Evolutionary conservation across 2,888 invertebrate genomes (phyloP).

Genomic region (Cybosia mesomella): DNA sequence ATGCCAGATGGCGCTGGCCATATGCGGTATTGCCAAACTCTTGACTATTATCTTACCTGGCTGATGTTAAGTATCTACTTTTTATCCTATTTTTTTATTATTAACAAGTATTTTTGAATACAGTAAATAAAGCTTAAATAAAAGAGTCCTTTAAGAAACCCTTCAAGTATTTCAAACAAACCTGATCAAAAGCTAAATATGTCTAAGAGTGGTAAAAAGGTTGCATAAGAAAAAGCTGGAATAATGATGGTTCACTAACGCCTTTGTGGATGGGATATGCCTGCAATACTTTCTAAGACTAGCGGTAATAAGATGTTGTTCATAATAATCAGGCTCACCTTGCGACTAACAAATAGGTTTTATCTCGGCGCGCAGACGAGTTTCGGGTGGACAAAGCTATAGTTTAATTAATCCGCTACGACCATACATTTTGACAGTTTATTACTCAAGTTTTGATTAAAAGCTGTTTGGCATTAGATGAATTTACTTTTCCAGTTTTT

Average conservation of each 20-base stretch:
- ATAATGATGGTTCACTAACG: constrained; percentile 32
- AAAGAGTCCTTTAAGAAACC: neutral
- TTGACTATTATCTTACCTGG: too few relatives aligned
- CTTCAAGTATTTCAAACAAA: neutral
- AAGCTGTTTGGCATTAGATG: constrained; percentile 26
- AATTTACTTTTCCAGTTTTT: constrained; percentile 21
- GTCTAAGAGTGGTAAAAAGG: constrained; percentile 43
- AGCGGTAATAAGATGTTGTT: constrained; percentile 59
- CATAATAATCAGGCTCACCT: constrained; percentile 59
- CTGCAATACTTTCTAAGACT: constrained; percentile 31
- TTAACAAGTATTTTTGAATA: neutral
- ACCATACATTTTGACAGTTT: constrained; percentile 54
- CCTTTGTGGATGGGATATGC: constrained; percentile 37
- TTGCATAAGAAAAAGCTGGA: constrained; percentile 31
- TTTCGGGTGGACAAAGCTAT: constrained; percentile 44
- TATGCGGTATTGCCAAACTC: too few relatives aligned
- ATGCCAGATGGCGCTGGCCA: too few relatives aligned
- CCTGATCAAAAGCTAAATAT: constrained; percentile 12
- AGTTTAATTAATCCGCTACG: constrained; percentile 58
- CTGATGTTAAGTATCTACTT: too few relatives aligned
- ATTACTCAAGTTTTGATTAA: constrained; percentile 31
- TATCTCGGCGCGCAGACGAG: constrained; percentile 61
- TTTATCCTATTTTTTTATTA: too few relatives aligned
- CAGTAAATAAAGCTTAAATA: neutral
- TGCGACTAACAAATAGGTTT: constrained; percentile 53